Base-by-base conservation (phyloP, 2,113 vertebrate species). In the Muscicapa adusta region DNA sequence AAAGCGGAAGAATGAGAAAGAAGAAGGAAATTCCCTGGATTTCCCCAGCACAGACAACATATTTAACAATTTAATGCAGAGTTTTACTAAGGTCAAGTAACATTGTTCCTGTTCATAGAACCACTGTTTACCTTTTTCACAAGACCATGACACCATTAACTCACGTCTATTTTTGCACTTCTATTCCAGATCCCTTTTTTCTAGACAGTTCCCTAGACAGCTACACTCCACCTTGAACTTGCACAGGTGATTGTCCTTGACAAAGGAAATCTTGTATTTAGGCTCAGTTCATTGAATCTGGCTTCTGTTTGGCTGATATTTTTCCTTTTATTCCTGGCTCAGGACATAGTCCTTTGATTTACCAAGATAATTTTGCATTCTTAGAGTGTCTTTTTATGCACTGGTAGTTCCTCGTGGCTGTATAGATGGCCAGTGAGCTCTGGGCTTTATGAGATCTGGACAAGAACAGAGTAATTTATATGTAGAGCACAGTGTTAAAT, bases 1-100 rank as follows among this genome's bases (percentile, higher is more conserved):
- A 50, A 86, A 74, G 34, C 3, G 4, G 12, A 70, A 10, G 14
- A 86, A 81, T 9, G 5, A 86, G 9, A 7, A 86, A 12, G 26
- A 89, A 91, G 79, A 66, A 66, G 33, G 34, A 86, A 91, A 89
- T 74, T 54, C 51, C 43, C 33, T 67, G 23, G 6, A 43, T 94
- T 89, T 92, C 38, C 51, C 72, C 57, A 54, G 8, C 5, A 22
- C 5, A 47, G 42, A 58, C 4, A 58, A 71, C 33, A 34, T n/a
- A 77, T 63, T 58, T 58, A 63, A 77, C 26, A 5, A 74, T 63
- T 54, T 34, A 43, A 74, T 56, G 10, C 9, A 2, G 20, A 42
- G 16, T 28, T 76, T 80, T 91, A 38, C 12, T 12, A 50, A 51
- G 42, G 34, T 15, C 23, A 66, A 36, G 4, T 54, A 61, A 70